Evolutionary conservation across 2,797 vertebrate species (phyloP), one percentile per base, ranked within the genome.

Genomic region (Semaprochilodus insignis): DNA sequence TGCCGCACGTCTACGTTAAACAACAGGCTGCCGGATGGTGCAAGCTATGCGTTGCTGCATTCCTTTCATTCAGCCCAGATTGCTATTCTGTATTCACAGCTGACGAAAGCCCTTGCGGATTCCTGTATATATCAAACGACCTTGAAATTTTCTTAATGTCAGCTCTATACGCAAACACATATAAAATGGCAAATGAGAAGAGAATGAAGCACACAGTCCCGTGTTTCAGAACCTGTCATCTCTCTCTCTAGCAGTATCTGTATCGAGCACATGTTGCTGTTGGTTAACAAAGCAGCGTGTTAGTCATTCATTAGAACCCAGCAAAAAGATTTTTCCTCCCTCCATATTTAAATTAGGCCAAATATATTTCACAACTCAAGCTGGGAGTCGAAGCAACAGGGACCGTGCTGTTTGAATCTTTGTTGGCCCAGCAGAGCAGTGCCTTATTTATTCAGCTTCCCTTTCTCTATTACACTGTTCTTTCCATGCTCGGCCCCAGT

Each of bases 401-500:
- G 52, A 48, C 36, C 19, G 27, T 60, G 57, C 55, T 76, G 74
- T 76, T n/a, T 16, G 74, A 44, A 76, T 76, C 71, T 74, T 17
- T 57, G 23, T 54, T 74, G 71, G 55, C 72, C 57, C 55, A 52
- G 57, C 74, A 60, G 36, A 62, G 57, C 31, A 8, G 36, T 44
- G 34, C 36, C 72, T 59, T 13, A 36, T 55, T 36, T 76, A 23
- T 48, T 44, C 74, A 62, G 57, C 11, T 14, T 2, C 55, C 62
- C 36, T 59, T 74, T 57, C 52, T 57, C 71, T 44, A 27, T 23
- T 76, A 25, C 57, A 48, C 59, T 34, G 10, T 55, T 55, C 27
- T 74, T 51, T 34, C 72, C 19, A 10, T 51, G 40, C 74, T 63
- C n/a, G 51, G 51, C 15, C 71, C 52, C 71, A 77, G n/a, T 19